Evolutionary conservation across 1,140 invertebrate species (phyloP).

Genomic region (Dinoponera quadriceps): DNA sequence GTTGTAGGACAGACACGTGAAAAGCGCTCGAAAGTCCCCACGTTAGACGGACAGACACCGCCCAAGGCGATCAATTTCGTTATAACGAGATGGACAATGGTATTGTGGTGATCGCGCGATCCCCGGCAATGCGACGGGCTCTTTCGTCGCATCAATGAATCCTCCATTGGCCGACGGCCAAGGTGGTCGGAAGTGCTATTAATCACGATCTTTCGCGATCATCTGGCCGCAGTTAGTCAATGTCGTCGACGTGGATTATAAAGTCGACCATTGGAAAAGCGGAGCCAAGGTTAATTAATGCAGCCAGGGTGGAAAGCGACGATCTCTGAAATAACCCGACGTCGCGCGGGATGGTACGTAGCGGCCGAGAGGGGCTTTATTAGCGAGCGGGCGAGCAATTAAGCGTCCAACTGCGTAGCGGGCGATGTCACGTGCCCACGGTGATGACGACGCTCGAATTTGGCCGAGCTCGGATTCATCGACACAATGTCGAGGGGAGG

Average conservation of each 20-base stretch:
- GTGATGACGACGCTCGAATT: background rate
- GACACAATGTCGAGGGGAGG: background rate
- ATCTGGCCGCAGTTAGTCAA: conserved; percentile 57
- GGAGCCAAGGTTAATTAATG: conserved; percentile 69
- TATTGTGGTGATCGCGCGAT: background rate
- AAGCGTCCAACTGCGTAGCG: conserved; percentile 2
- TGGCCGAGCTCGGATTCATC: background rate
- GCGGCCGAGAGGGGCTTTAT: background rate
- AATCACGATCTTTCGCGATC: conserved; percentile 64
- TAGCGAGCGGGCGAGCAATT: conserved; percentile 1
- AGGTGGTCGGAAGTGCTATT: conserved; percentile 45
- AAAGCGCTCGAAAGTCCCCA: background rate
- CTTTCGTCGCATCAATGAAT: conserved; percentile 56
- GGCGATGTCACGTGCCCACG: background rate
- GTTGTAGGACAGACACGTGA: too few relatives aligned
- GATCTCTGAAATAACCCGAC: conserved; percentile 61
- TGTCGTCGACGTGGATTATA: conserved; percentile 65
- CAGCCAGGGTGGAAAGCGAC: background rate
- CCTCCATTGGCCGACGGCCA: conserved; percentile 63
- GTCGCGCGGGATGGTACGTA: background rate
- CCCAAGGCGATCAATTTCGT: conserved; percentile 6
- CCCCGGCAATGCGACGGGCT: background rate
- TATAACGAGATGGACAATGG: conserved; percentile 4
- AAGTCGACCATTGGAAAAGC: conserved; percentile 57
- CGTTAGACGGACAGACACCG: too few relatives aligned